Evolutionary conservation across 2,888 invertebrate species (phyloP).

Genomic region (Drosophila lutescens): DNA sequence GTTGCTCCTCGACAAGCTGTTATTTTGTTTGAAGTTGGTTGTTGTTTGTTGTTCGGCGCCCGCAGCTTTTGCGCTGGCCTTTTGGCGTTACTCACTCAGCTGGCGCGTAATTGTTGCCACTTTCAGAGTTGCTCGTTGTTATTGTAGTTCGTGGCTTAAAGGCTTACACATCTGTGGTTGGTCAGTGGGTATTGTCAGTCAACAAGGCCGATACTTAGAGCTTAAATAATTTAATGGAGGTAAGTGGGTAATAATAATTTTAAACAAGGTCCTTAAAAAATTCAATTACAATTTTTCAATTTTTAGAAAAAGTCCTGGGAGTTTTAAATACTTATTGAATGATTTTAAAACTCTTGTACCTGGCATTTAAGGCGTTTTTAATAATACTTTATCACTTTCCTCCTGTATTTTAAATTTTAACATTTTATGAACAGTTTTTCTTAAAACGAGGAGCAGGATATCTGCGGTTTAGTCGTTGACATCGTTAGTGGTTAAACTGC

Average conservation of each 20-base stretch:
- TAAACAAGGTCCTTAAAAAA: no score
- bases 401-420: not conserved
- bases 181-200: not conserved
- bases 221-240: not conserved
- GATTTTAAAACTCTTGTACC: no score
- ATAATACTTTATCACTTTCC: no score
- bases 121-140: slow-evolving; percentile 33
- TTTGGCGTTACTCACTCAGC: slow-evolving; percentile 51
- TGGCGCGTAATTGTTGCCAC: slow-evolving; percentile 60
- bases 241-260: not conserved
- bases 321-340: no score
- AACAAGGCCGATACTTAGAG: not conserved
- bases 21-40: slow-evolving; percentile 23
- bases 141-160: slow-evolving; percentile 7
- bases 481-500: slow-evolving; percentile 16
- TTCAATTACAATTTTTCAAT: no score
- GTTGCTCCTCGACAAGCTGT: slow-evolving; percentile 10
- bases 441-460: no score
- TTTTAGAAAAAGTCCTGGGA: no score
- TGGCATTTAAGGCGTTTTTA: no score
- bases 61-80: slow-evolving; percentile 24
- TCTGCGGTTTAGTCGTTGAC: slow-evolving; percentile 17
- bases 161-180: slow-evolving; percentile 2
- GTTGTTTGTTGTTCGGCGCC: slow-evolving; percentile 19
- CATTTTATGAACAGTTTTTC: not conserved